These are phyloP conservation scores for Drosophila prosaltans DNA, from an alignment of 1,140 invertebrate species.

Conservation along the genomic window DNA sequence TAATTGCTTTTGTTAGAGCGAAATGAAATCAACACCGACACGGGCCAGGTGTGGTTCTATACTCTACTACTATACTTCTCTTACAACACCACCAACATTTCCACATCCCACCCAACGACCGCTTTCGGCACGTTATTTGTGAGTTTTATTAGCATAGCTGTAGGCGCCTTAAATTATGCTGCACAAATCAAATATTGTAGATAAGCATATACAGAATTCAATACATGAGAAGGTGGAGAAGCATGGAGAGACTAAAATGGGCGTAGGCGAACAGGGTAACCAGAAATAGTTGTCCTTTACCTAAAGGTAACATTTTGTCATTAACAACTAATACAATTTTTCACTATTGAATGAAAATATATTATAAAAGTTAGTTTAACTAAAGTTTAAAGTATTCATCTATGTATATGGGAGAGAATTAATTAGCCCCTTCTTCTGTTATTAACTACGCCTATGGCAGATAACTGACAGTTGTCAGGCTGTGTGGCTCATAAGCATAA, in stretches of 20 bases:
- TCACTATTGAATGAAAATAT: too few species aligned
- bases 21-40: slow-evolving; percentile 75
- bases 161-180: slow-evolving; percentile 66
- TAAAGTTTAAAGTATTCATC: too few species aligned
- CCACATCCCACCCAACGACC: background rate
- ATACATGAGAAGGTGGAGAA: slow-evolving; percentile 5
- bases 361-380: too few species aligned
- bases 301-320: too few species aligned
- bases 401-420: too few species aligned
- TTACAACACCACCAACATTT: background rate
- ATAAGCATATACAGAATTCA: slow-evolving; percentile 53
- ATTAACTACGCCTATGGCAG: slow-evolving; percentile 16
- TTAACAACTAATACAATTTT: too few species aligned
- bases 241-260: background rate
- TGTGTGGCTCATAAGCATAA: slow-evolving; percentile 15
- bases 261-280: background rate
- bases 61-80: background rate
- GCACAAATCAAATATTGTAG: slow-evolving; percentile 69
- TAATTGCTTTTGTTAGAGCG: slow-evolving; percentile 73
- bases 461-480: slow-evolving; percentile 20
- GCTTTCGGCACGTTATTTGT: slow-evolving; percentile 42
- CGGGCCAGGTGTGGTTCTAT: slow-evolving; percentile 9
- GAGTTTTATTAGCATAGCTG: slow-evolving; percentile 58
- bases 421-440: background rate
- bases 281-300: background rate